Conservation (phyloP, 2,888 invertebrate genomes). For the Amiota minor region DNA sequence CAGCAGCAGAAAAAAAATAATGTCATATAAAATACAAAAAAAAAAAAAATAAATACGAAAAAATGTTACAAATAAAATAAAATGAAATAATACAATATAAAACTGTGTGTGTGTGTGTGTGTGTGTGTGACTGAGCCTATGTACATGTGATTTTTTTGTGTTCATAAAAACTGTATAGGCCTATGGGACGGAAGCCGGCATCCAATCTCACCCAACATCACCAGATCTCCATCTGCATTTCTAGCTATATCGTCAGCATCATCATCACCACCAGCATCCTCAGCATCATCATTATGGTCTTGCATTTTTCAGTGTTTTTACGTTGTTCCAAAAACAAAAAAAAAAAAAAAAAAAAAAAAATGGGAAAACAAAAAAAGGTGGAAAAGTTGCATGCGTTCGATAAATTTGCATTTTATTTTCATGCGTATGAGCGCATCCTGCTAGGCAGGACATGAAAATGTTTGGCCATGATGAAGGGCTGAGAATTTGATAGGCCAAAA, state of each 20-base stretch:
- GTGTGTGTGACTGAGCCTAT: neutral
- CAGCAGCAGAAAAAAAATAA: neutral
- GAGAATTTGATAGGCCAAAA: neutral
- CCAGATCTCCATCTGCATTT: too few relatives aligned
- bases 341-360: slow-evolving; percentile 23
- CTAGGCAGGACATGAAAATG: neutral
- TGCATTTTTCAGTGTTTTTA: too few relatives aligned
- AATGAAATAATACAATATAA: neutral
- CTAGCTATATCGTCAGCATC: too few relatives aligned
- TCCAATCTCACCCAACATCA: too few relatives aligned
- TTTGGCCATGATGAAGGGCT: neutral
- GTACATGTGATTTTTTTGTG: neutral
- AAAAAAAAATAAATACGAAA: slow-evolving; percentile 12
- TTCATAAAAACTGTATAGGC: slow-evolving; percentile 17
- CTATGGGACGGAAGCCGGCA: neutral
- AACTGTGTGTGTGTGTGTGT: neutral
- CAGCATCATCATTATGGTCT: too few relatives aligned
- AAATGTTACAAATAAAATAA: slow-evolving; percentile 27
- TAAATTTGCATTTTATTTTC: slow-evolving; percentile 36
- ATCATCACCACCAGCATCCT: too few relatives aligned
- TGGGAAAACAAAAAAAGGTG: neutral
- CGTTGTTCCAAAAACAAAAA: neutral
- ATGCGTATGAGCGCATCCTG: slow-evolving; percentile 23
- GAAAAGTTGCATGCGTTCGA: neutral
- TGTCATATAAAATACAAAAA: slow-evolving; percentile 5